Percentiles rank a stretch among this genome's conserved stretches.
These are phyloP conservation scores for Euzetes globulus DNA, from an alignment of 2,888 invertebrate species.

Conservation along the genomic window DNA sequence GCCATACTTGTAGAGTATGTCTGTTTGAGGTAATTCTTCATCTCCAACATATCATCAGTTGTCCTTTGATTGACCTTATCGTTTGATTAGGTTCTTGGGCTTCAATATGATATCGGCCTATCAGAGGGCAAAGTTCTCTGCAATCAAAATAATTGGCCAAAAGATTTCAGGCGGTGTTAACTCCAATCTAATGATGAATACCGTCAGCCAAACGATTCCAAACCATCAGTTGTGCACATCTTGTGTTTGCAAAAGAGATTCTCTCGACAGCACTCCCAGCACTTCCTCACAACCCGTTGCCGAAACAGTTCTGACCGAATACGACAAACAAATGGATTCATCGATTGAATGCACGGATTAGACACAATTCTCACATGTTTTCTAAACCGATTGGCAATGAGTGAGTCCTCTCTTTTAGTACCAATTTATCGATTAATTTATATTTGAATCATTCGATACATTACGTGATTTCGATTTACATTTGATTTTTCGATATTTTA, in stretches of 20 bases:
- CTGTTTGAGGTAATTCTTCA: conserved; percentile 61
- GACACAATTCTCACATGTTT: background rate
- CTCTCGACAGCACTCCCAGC: background rate
- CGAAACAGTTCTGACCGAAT: background rate
- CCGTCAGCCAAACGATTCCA: conserved; percentile 28
- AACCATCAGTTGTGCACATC: conserved; percentile 16
- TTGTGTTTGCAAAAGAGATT: background rate
- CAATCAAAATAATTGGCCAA: conserved; percentile 62
- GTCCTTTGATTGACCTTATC: conserved; percentile 26
- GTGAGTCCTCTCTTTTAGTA: background rate
- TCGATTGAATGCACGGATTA: background rate
- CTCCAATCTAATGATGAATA: conserved; percentile 21
- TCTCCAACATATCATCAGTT: conserved; percentile 5
- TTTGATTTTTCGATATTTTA: background rate
- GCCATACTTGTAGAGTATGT: conserved; percentile 75
- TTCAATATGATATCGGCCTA: conserved; percentile 82
- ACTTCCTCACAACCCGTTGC: background rate
- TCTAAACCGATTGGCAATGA: background rate
- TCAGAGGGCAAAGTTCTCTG: conserved; percentile 79
- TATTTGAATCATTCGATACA: background rate
- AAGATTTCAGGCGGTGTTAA: conserved; percentile 33
- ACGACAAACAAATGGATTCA: background rate
- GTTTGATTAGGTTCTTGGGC: conserved; percentile 64
- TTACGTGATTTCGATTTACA: background rate
- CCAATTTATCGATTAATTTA: background rate